phyloP scores from a whole-genome alignment of 2,797 vertebrate genomes.

The Atherinosoma microstoma region DNA sequence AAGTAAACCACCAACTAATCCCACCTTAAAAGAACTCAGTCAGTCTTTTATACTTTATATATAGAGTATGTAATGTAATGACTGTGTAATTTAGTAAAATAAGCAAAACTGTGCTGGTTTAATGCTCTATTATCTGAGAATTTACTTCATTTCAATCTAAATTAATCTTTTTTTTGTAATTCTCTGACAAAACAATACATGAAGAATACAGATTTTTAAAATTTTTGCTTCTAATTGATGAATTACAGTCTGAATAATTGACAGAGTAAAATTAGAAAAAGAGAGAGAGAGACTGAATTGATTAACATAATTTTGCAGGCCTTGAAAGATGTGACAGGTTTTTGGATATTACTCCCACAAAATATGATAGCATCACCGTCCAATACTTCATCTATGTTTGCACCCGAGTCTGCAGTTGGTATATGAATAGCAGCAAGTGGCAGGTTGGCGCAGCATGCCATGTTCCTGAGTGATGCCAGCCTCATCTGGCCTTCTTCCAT shows the following conservation, averaged over 20 bases:
- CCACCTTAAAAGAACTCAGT: neutral
- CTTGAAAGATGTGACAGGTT: conserved; percentile 34
- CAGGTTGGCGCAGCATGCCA: conserved; percentile 83
- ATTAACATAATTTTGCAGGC: neutral
- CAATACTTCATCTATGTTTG: conserved; percentile 26
- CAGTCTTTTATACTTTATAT: no score
- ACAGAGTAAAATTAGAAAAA: neutral
- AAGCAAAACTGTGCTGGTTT: neutral
- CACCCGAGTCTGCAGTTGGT: conserved; percentile 51
- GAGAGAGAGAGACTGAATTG: neutral
- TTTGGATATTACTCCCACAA: neutral
- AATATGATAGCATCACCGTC: neutral
- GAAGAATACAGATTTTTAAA: neutral
- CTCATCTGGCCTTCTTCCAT: conserved; percentile 78
- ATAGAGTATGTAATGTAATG: no score
- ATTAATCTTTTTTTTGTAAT: no score
- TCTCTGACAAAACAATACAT: neutral
- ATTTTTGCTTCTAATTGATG: neutral
- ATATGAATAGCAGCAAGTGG: conserved; percentile 77
- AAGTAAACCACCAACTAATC: neutral
- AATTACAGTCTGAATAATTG: neutral
- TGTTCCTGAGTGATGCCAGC: conserved; percentile 80
- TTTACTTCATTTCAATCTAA: no score
- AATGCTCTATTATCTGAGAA: neutral
- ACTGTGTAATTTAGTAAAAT: no score